Base-by-base conservation (phyloP, 2,113 vertebrate species). In the Zapus hudsonius region DNA sequence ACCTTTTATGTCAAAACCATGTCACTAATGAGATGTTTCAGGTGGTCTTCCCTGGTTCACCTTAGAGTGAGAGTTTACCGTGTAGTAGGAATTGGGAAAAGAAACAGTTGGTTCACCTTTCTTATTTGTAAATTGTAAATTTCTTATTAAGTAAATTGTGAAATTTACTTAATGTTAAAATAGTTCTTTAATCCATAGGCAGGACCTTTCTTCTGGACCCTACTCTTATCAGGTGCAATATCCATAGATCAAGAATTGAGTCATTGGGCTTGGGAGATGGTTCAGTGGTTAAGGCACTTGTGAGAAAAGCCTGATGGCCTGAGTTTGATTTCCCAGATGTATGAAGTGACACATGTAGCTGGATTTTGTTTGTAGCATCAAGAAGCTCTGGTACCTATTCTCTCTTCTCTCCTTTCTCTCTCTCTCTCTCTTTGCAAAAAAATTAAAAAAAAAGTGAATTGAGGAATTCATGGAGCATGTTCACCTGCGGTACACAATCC, bases 1-100 rank as follows among this genome's bases (percentile, higher is more conserved):
- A 40, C 20, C 31, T 20, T 73, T 84, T 31, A 20, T 85, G 8
- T 73, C 86, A 38, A 87, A 61, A 66, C 23, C 42, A 38, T 84
- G 17, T 82, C 27, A 57, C 73, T 86, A 25, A 70, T 10, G 75
- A 66, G 10, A 2, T 67, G 17, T 67, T 6, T 40, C 55, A 40
- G 92, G 86, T 91, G 29, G 47, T 78, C 19, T 47, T 82, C 19
- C 42, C 86, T 72, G 63, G 64, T 85, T 91, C 25, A 63, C 19
- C 8, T 31, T 25, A 19, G 81, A 33, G 38, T 74, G 79, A 61
- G 92, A 78, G 15, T 10, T 93, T 73, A 69, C 19, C 5, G 5
- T 29, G 15, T 78, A 36, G 11, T 66, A 81, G 16, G 44, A 72
- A 42, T 36, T 79, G 33, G 59, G 27, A 15, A 89, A 31, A 55